Conservation (phyloP, 2,888 invertebrate genomes). For the Congeria kusceri region DNA sequence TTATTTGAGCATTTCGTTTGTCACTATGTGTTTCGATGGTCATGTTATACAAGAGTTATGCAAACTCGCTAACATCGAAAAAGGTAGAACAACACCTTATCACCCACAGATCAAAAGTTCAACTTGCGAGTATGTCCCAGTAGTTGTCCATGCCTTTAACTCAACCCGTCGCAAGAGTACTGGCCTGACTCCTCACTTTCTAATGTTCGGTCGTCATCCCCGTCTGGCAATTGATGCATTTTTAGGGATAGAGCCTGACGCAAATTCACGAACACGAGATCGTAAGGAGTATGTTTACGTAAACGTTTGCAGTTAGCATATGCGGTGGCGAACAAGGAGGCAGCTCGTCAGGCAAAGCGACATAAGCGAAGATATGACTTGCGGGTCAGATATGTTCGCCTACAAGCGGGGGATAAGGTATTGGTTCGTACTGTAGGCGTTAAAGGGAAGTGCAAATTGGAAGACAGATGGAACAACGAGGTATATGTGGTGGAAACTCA, state of each 20-base stretch:
- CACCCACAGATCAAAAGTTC: background rate
- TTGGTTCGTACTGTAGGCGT: too few species aligned
- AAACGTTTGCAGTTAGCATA: background rate
- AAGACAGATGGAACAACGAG: too few species aligned
- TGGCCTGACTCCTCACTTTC: constrained; percentile 8
- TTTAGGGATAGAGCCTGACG: constrained; percentile 4
- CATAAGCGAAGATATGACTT: background rate
- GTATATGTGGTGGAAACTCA: too few species aligned
- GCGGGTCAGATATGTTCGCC: too few species aligned
- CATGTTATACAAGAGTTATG: background rate
- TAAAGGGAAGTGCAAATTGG: too few species aligned
- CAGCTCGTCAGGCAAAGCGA: background rate
- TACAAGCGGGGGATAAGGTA: too few species aligned
- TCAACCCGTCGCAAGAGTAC: constrained; percentile 26
- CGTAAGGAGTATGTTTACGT: too few species aligned
- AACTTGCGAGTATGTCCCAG: background rate
- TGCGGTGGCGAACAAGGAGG: background rate
- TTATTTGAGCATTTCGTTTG: too few species aligned
- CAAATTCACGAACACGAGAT: too few species aligned
- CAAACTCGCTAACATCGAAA: background rate
- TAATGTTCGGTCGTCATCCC: constrained; percentile 29
- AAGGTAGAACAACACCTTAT: background rate
- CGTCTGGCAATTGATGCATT: constrained; percentile 21
- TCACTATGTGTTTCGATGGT: background rate
- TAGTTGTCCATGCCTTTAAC: constrained; percentile 22